Evolutionary conservation across 2,888 invertebrate genomes (phyloP).

Genomic region (Cynaeus angustus): DNA sequence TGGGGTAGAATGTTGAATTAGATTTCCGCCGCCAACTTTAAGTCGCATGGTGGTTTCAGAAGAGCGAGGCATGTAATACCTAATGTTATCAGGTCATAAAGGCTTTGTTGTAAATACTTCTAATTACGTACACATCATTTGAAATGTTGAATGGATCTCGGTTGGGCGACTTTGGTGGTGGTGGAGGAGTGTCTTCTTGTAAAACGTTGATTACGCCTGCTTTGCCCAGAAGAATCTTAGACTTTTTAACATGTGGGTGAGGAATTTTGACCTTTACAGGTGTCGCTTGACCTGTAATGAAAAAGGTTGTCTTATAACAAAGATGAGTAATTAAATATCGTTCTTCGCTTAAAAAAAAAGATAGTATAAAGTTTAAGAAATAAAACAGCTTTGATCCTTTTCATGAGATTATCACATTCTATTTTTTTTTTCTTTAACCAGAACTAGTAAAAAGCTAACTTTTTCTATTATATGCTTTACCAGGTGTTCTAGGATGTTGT

Average conservation of each 20-base stretch:
- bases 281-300: conserved; percentile 82
- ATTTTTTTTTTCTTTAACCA: no score
- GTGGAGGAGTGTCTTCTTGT: conserved; percentile 93
- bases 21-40: conserved; percentile 91
- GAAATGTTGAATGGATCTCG: conserved; percentile 98
- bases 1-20: conserved; percentile 98
- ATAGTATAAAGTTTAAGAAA: no score
- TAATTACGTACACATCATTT: conserved; percentile 89
- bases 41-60: conserved; percentile 85
- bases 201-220: conserved; percentile 97
- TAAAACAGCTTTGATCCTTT: no score
- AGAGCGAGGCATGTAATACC: conserved; percentile 94
- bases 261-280: conserved; percentile 93
- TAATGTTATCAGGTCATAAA: no score
- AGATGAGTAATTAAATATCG: no score
- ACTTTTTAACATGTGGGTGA: conserved; percentile 94
- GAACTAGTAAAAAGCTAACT: no score
- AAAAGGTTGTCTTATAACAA: no score
- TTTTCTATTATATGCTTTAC: no score
- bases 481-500: no score
- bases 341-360: no score
- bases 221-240: conserved; percentile 93
- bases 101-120: neutral
- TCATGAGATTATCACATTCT: no score
- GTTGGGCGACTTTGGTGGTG: conserved; percentile 91